Conservation (phyloP, 2,888 invertebrate genomes). For the Eilema depressum region DNA sequence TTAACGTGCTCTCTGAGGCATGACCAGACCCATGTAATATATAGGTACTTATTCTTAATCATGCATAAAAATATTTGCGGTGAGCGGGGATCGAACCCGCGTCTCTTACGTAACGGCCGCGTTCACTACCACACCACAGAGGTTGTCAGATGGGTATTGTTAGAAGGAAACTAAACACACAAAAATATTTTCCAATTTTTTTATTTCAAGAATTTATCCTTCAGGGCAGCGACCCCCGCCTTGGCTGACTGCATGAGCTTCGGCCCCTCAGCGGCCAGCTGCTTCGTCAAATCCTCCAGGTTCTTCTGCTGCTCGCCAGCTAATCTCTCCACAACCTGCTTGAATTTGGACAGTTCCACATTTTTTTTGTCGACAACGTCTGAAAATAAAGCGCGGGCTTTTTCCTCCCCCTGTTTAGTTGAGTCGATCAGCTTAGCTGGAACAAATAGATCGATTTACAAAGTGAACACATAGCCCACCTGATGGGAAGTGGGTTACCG, state of each 20-base stretch:
- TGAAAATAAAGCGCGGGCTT: conserved; percentile 49
- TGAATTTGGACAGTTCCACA: conserved; percentile 57
- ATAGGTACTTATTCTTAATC: too few species aligned
- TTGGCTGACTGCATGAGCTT: conserved; percentile 50
- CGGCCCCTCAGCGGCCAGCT: conserved; percentile 52
- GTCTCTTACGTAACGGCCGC: too few species aligned
- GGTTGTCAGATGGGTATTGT: too few species aligned
- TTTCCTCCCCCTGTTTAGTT: conserved; percentile 55
- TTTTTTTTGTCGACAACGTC: conserved; percentile 42
- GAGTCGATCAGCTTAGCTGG: conserved; percentile 58
- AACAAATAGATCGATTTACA: conserved; percentile 5
- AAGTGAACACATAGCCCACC: too few species aligned
- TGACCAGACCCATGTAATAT: too few species aligned
- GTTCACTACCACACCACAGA: too few species aligned
- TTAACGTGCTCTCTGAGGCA: too few species aligned
- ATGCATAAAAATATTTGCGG: too few species aligned
- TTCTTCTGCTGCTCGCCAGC: conserved; percentile 59
- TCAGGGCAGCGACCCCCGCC: conserved; percentile 42
- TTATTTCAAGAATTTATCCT: conserved; percentile 23
- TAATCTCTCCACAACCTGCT: conserved; percentile 51
- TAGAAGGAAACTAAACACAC: conserved; percentile 2
- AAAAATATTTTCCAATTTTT: background rate
- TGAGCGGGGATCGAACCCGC: too few species aligned
- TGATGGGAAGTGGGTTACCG: too few species aligned
- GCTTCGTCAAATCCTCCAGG: conserved; percentile 52